Base-by-base conservation (phyloP, 2,797 vertebrate genomes). In the Phyllotis vaccarum region DNA sequence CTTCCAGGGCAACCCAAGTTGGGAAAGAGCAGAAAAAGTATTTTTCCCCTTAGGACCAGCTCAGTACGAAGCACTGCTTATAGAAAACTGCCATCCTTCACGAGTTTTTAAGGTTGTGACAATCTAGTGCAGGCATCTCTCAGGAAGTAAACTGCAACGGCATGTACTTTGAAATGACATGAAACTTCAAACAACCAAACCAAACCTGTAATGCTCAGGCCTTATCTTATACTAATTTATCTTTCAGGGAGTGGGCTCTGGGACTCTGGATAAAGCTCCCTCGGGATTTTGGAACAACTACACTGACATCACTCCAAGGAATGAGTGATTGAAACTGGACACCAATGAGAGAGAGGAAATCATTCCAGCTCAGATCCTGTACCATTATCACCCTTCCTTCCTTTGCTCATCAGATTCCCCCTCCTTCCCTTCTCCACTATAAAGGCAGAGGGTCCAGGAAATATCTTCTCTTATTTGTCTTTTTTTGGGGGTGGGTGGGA, bases 91-190 rank as follows among this genome's bases (percentile, higher is more conserved):
- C 56, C 46, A 40, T 54, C 43, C 82, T 88, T 40, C 5, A 24
- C 29, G 58, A 72, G 11, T 78, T 94, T 95, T 94, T 87, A 79
- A 68, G 19, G 29, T 31, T 68, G 64, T 60, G 19, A n/a, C n/a
- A 40, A 56, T 60, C 40, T 46, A 83, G 52, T 31, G 34, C 40
- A 60, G 87, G 56, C 34, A 8, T 76, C 78, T 94, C 13, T 76
- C 75, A 88, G 70, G 58, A 94, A 96, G 80, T 79, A 46, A 80
- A 75, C 86, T 58, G 89, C 64, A n/a, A n/a, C n/a, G 81, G 80
- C 58, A 91, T 88, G 19, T 2, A 43, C 85, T 86, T 94, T 75
- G 72, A 76, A 89, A 74, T 82, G 79, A 93, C 27, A 17, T 5
- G 14, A 91, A 81, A 29, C 52, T 91, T 91, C 62, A 93, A 94